Base-by-base conservation (phyloP, 2,113 vertebrate genomes). In the Leptobrachium ailaonicum region DNA sequence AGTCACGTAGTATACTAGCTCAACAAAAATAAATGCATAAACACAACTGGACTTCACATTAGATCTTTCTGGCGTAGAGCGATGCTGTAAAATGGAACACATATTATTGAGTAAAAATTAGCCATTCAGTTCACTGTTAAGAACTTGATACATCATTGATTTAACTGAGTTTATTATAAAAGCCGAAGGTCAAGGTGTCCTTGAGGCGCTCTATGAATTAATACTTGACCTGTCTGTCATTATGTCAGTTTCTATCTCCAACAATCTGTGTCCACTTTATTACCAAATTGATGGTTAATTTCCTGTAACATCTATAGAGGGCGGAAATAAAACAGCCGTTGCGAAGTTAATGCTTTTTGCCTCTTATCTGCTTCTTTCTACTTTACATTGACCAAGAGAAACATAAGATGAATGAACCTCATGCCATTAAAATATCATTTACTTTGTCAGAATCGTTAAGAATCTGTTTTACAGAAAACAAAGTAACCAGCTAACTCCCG, bases 301-400 rank as follows among this genome's bases (percentile, higher is more conserved):
- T 84, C 82, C 69, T 85, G 60, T 85, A 76, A 82, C 83, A 82
- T 68, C 82, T 80, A 82, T 77, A 74, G 69, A 82, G 44, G 66
- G 54, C 71, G 40, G 76, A 86, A 82, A 83, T 83, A 80, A 58
- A 79, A 54, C 70, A 83, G 60, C 63, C 66, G 83, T 69, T 60
- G 60, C 13, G 45, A 43, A 66, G 81, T 41, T 85, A 83, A 83
- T 85, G 53, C 85, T 84, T 87, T 87, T 75, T 67, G 58, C 47
- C 4, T 1, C 56, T 13, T 44, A 13, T 83, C n/a, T 40, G 8
- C 58, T 1, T 42, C 42, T 44, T 58, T 62, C 83, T 60, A 58
- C 20, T 69, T 13, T 73, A 43, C 76, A 68, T 66, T 82, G 63
- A 71, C 63, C 42, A 73, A 56, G 50, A 82, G 41, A 79, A n/a